These are phyloP conservation scores for Neomonachus schauinslandi DNA, from an alignment of 2,113 vertebrate species.

Conservation along the genomic window DNA sequence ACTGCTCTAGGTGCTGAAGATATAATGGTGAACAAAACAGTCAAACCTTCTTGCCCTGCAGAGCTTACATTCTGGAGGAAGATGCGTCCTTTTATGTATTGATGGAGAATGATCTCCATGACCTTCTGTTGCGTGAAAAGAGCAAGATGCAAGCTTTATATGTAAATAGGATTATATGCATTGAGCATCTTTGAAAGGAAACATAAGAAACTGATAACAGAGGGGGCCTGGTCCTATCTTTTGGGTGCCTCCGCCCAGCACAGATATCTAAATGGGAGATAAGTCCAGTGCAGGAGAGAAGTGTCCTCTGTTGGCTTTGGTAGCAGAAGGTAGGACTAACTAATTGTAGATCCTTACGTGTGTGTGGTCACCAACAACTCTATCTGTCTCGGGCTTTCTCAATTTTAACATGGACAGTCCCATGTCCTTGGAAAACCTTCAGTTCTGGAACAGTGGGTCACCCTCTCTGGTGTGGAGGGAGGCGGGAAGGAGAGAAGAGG, in stretches of 20 bases:
- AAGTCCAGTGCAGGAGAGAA: background rate
- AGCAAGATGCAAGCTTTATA: background rate
- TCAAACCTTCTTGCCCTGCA: background rate
- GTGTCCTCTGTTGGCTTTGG: background rate
- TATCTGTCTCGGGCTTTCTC: background rate
- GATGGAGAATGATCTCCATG: background rate
- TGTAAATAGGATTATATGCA: too few species aligned
- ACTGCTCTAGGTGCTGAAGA: background rate
- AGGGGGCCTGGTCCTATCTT: background rate
- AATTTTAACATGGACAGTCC: background rate
- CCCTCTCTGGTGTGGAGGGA: background rate
- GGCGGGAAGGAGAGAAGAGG: background rate
- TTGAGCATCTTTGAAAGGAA: background rate
- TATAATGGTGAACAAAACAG: background rate
- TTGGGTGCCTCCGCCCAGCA: background rate
- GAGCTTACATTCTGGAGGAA: background rate
- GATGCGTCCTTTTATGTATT: background rate
- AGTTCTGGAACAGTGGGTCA: background rate
- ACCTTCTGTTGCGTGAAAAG: background rate
- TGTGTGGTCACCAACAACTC: background rate
- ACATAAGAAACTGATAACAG: background rate
- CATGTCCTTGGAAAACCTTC: background rate
- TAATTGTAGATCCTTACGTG: background rate
- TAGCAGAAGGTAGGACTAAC: background rate
- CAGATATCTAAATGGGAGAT: background rate